Evolutionary conservation across 2,113 vertebrate genomes (phyloP), one percentile per base, ranked within the genome.

Genomic region (Phyllostomus hastatus): DNA sequence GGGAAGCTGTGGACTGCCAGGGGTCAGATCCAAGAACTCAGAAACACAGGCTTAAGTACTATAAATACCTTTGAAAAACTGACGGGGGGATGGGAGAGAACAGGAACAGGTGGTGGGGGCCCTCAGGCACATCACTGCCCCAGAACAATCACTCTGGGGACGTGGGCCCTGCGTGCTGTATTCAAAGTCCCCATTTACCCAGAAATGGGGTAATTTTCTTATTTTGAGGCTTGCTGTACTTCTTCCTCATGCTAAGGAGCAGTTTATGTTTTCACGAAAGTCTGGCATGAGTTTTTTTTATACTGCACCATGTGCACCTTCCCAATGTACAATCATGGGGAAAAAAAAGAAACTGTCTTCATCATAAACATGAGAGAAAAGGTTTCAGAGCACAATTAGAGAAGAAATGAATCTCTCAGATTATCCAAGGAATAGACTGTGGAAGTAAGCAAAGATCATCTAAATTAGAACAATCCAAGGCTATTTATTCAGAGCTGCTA

Each of bases 61-160:
- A 94, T 43, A 88, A 78, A 95, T 82, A 81, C 80, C 83, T 89
- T 54, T 33, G 83, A 66, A 82, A 93, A 92, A 88, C 43, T 54
- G 75, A 59, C 8, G n/a, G 1, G 2, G 43, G 85, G 19, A 20
- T 50, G 17, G 50, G 41, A 92, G 69, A 28, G 52, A 80, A 72
- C 10, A 72, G 38, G 4, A 93, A 50, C 33, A 92, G 80, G 95
- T 91, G 54, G 38, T 17, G 3, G 10, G 57, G 50, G 33, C 33
- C 70, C 15, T 16, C 7, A 12, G 10, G 38, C 20, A 26, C 35
- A 66, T 43, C 35, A 4, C 28, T 57, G 72, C n/a, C 43, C 50
- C 76, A 48, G 46, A 90, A 92, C 64, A 52, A 76, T 72, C n/a
- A 28, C 46, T 75, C 14, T 78, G 70, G 43, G 38, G 24, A n/a